These are phyloP conservation scores for Spisula solida DNA, from an alignment of 2,888 invertebrate genomes.

Conservation along the genomic window DNA sequence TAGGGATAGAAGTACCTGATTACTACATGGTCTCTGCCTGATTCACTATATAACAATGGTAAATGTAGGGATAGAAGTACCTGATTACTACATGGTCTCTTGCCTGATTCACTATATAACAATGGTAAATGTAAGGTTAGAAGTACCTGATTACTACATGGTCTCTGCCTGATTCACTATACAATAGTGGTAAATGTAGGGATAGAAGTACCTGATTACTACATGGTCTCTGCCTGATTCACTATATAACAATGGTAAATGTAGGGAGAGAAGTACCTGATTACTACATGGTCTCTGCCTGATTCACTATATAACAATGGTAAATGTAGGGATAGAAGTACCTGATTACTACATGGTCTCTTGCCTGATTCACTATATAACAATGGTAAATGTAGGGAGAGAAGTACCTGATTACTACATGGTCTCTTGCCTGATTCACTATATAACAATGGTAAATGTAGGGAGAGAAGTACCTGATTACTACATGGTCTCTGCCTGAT, in stretches of 20 bases:
- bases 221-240: conserved; percentile 87
- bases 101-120: conserved; percentile 86
- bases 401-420: conserved; percentile 87
- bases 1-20: conserved; percentile 90
- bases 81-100: conserved; percentile 88
- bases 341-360: conserved; percentile 88
- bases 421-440: conserved; percentile 87
- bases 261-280: conserved; percentile 91
- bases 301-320: conserved; percentile 89
- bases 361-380: conserved; percentile 86
- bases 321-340: conserved; percentile 92
- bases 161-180: conserved; percentile 86
- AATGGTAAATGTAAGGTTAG: conserved; percentile 93
- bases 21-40: conserved; percentile 87
- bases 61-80: conserved; percentile 93
- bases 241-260: conserved; percentile 91
- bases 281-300: conserved; percentile 87
- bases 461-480: conserved; percentile 89
- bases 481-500: conserved; percentile 87
- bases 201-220: conserved; percentile 89
- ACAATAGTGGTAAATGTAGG: conserved; percentile 93
- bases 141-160: conserved; percentile 88
- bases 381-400: conserved; percentile 94
- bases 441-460: conserved; percentile 93
- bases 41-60: conserved; percentile 89